Evolutionary conservation across 2,797 vertebrate species (phyloP).

Genomic region (Myioborus miniatus): DNA sequence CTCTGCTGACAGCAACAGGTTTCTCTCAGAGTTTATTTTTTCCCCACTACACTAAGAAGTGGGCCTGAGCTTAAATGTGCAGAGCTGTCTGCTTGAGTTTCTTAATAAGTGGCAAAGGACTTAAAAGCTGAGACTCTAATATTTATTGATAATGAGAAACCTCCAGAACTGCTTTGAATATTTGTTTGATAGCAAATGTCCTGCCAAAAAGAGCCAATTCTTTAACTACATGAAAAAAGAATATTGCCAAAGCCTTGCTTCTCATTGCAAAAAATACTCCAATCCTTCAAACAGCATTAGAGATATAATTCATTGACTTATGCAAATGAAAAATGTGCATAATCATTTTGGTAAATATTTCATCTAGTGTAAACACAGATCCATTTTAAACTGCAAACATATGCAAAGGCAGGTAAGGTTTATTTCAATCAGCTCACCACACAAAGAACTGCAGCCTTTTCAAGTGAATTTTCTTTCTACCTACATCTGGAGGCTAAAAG

Average conservation of each 20-base stretch:
- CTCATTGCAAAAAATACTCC: not conserved
- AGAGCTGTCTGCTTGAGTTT: not conserved
- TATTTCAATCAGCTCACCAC: not conserved
- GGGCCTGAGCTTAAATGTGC: not conserved
- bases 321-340: conserved; percentile 27
- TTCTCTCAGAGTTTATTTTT: not conserved
- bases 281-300: not conserved
- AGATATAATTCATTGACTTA: conserved; percentile 22
- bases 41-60: not conserved
- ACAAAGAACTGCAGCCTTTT: not conserved
- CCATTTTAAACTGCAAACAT: conserved; percentile 25
- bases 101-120: not conserved
- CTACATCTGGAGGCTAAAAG: not conserved
- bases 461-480: not conserved
- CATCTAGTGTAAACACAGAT: conserved; percentile 18
- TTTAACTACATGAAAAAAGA: not conserved
- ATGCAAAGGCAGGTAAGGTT: not conserved
- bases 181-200: not conserved
- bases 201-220: not conserved
- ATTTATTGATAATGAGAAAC: not conserved
- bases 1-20: not conserved
- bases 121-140: not conserved
- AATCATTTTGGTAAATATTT: conserved; percentile 53
- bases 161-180: not conserved
- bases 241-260: not conserved